Base-by-base conservation (phyloP, 2,888 invertebrate genomes). In the Norana najaformis region DNA sequence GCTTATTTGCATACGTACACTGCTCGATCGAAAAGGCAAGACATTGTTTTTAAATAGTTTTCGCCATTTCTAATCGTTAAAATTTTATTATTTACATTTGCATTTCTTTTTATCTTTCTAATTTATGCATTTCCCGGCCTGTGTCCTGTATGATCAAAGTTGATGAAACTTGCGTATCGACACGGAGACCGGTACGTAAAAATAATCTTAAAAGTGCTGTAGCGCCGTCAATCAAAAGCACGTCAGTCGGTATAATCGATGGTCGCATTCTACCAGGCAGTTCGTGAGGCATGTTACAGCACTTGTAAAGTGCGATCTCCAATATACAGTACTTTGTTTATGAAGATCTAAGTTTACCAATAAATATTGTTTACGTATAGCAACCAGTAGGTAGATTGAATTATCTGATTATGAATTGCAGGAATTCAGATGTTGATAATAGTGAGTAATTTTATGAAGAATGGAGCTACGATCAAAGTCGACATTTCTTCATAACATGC, bases 401-500 rank as follows among this genome's bases (percentile, higher is more conserved):
- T 69, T 69, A 16, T 69, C n/a, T 69, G 30, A n/a, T 18, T 36
- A 13, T 23, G 35, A 18, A 36, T 85, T 30, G 18, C 16, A 85
- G 85, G 85, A 85, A 36, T 37, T 85, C 35, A 36, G 35, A 37
- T 85, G 85, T 23, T 34, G 36, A 35, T 36, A 35, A 36, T 20
- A 13, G 23, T 11, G 85, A 36, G 35, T 37, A 85, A 37, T n/a
- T 14, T 14, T 37, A 30, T 13, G 23, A 30, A 14, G 37, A 85
- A 85, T 85, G 85, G 85, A 85, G 36, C 37, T 85, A 14, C 85
- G 85, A 20, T 85, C 85, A 85, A 85, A 85, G 85, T 85, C 85
- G 35, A 37, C 85, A n/a, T 37, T 85, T 85, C 36, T 85, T 85
- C 35, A 35, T 35, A 85, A 36, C 35, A 30, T 14, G 18, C 85